Conservation (phyloP, 2,797 vertebrate genomes). For the Euphonia xanthogaster region DNA sequence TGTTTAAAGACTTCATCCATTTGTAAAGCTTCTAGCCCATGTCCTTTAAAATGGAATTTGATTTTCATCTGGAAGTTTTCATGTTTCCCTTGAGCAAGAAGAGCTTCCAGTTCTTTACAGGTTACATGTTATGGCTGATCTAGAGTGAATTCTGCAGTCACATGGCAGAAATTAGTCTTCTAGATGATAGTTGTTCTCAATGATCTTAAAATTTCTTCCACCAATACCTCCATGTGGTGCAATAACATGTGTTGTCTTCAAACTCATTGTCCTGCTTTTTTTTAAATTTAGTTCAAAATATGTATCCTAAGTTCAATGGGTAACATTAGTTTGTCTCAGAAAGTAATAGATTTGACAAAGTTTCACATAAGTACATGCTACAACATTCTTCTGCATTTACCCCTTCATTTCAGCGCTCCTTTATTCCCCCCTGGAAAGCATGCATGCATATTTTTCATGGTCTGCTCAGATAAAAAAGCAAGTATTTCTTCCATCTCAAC, state of each 20-base stretch:
- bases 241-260: not conserved
- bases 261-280: not conserved
- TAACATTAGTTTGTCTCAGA: not conserved
- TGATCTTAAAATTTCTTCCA: not conserved
- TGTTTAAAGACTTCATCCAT: not conserved
- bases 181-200: not conserved
- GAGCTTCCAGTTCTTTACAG: not conserved
- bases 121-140: accelerated
- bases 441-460: not conserved
- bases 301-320: not conserved
- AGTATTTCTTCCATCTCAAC: not conserved
- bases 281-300: not conserved
- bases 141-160: not conserved
- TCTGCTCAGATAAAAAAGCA: not conserved
- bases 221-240: not conserved
- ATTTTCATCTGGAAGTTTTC: not conserved
- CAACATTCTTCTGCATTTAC: not conserved
- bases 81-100: not conserved
- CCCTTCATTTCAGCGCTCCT: not conserved
- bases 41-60: not conserved
- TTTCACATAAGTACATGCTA: not conserved
- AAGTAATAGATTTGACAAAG: not conserved
- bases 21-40: not conserved
- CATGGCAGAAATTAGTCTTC: not conserved
- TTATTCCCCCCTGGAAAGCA: not conserved